phyloP scores from a whole-genome alignment of 2,888 invertebrate species.

The Drosophila fungiperda region DNA sequence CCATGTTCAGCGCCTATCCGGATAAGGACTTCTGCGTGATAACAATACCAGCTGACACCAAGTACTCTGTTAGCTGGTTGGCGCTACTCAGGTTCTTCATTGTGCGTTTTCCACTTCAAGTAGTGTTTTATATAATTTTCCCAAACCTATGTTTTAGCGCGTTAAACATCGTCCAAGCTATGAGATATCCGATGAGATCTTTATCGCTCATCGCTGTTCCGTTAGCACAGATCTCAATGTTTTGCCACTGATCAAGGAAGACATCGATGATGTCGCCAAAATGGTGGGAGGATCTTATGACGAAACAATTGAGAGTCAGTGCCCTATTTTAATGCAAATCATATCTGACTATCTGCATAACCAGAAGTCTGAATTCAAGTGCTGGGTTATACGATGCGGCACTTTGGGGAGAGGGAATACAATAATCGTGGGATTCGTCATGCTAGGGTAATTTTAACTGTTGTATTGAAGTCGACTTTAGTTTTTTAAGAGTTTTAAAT shows the following conservation, averaged over 20 bases:
- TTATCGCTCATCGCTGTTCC: slow-evolving; percentile 77
- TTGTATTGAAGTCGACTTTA: neutral
- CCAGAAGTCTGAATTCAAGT: slow-evolving; percentile 45
- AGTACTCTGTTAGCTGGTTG: slow-evolving; percentile 39
- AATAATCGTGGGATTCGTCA: slow-evolving; percentile 71
- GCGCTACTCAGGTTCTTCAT: slow-evolving; percentile 72
- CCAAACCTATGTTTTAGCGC: slow-evolving; percentile 52
- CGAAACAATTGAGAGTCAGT: neutral
- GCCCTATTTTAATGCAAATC: slow-evolving; percentile 37
- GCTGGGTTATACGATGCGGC: slow-evolving; percentile 73
- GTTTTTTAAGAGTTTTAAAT: neutral
- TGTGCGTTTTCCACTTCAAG: slow-evolving; percentile 49
- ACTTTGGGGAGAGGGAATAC: slow-evolving; percentile 34
- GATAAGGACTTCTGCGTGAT: slow-evolving; percentile 86
- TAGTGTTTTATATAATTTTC: neutral
- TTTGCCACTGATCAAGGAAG: slow-evolving; percentile 38
- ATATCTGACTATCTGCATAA: slow-evolving; percentile 59
- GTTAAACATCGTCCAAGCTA: slow-evolving; percentile 69
- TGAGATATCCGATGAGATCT: slow-evolving; percentile 64
- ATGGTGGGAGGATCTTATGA: slow-evolving; percentile 10
- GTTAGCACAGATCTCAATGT: slow-evolving; percentile 73
- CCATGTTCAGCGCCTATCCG: slow-evolving; percentile 89
- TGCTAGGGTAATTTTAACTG: slow-evolving; percentile 64
- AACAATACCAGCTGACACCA: slow-evolving; percentile 47
- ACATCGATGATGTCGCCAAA: slow-evolving; percentile 50